Evolutionary conservation across 2,888 invertebrate genomes (phyloP).

Genomic region (Luffia ferchaultella): DNA sequence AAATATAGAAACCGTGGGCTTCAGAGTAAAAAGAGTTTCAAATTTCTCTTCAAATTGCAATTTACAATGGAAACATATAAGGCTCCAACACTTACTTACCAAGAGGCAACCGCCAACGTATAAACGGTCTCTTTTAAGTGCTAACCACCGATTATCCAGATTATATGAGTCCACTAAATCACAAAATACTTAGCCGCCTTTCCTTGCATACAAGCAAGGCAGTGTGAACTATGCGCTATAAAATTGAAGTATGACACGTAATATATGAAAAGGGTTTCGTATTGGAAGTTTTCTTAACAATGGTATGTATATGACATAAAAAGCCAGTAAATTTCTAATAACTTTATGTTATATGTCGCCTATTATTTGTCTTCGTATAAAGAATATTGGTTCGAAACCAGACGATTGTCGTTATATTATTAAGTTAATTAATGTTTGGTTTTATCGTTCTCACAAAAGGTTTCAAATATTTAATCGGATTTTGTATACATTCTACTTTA

Average conservation of each 20-base stretch:
- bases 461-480: no score
- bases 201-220: conserved; percentile 25
- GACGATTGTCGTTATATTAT: no score
- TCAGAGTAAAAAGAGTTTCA: no score
- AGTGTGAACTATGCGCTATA: conserved; percentile 58
- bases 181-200: conserved; percentile 45
- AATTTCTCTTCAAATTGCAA: no score
- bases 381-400: no score
- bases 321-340: not conserved
- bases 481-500: no score
- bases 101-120: conserved; percentile 18
- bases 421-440: no score
- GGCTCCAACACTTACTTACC: conserved; percentile 17
- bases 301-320: not conserved
- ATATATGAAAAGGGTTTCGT: conserved; percentile 42
- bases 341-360: no score
- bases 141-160: conserved; percentile 49
- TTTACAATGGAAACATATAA: no score
- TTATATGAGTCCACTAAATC: conserved; percentile 56
- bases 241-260: conserved; percentile 53
- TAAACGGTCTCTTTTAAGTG: conserved; percentile 36
- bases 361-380: no score
- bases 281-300: conserved; percentile 45
- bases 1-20: no score
- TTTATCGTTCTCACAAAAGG: no score